A percentile compares a stretch with the other conserved stretches of the same genome.
phyloP scores from a whole-genome alignment of 2,888 invertebrate species.

The Heliconius hortense region DNA sequence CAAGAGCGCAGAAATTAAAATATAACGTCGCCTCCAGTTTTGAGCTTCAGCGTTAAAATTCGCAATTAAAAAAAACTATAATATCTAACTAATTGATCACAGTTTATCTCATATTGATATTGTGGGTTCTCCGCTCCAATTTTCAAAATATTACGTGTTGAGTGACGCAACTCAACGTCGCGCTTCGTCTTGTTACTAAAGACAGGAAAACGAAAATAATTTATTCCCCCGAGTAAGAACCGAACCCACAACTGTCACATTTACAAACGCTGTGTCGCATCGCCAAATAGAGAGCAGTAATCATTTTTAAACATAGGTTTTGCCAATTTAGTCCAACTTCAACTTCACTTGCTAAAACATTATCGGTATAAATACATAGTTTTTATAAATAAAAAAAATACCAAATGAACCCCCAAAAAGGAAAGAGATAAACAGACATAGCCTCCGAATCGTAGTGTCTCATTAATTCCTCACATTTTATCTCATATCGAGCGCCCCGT shows the following conservation, averaged over 20 bases:
- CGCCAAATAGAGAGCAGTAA: too few relatives aligned
- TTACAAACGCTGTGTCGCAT: background rate
- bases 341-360: too few relatives aligned
- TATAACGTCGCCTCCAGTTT: too few relatives aligned
- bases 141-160: background rate
- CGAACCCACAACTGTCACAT: background rate
- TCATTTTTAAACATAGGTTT: too few relatives aligned
- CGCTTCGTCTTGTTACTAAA: background rate
- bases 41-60: too few relatives aligned
- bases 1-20: too few relatives aligned
- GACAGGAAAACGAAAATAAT: background rate
- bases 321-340: too few relatives aligned
- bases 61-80: too few relatives aligned
- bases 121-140: background rate
- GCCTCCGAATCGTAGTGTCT: slow-evolving; percentile 26
- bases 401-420: background rate
- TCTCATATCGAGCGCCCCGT: slow-evolving; percentile 64
- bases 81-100: too few relatives aligned
- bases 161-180: background rate
- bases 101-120: too few relatives aligned
- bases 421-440: background rate
- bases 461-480: slow-evolving; percentile 36
- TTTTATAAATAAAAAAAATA: background rate
- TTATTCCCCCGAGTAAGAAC: background rate
- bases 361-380: background rate